Conservation (phyloP, 1,140 invertebrate species). For the Cardiocondyla obscurior region DNA sequence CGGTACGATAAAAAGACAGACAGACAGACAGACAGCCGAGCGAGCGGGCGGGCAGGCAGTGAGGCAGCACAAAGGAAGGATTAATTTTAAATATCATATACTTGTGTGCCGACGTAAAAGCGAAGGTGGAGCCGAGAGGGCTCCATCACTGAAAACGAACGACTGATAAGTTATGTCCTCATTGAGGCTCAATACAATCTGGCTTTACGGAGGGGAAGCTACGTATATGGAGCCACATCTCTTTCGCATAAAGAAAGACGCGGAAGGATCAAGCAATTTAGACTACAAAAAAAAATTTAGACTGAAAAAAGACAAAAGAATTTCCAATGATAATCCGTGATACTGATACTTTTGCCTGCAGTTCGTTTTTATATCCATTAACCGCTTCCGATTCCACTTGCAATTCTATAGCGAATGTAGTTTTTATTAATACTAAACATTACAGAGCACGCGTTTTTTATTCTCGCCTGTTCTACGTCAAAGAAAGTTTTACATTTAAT, state of each 20-base stretch:
- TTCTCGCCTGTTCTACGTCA: no score
- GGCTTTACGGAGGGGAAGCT: slow-evolving; percentile 54
- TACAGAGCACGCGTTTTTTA: no score
- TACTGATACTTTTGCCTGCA: neutral
- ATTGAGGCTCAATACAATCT: slow-evolving; percentile 33
- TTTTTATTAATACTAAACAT: slow-evolving; percentile 39
- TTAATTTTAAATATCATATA: slow-evolving; percentile 84
- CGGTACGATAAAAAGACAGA: slow-evolving; percentile 82
- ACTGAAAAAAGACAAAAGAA: slow-evolving; percentile 9
- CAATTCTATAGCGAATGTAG: neutral
- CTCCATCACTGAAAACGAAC: slow-evolving; percentile 57
- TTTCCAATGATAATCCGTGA: slow-evolving; percentile 4
- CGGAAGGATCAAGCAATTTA: slow-evolving; percentile 49
- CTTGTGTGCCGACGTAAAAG: slow-evolving; percentile 73
- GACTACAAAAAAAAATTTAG: slow-evolving; percentile 45
- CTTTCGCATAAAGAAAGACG: slow-evolving; percentile 50
- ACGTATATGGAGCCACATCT: slow-evolving; percentile 16
- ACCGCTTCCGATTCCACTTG: neutral
- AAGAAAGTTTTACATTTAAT: no score
- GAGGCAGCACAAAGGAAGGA: slow-evolving; percentile 81
- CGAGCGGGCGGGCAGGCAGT: slow-evolving; percentile 51
- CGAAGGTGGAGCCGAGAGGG: slow-evolving; percentile 69
- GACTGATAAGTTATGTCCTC: slow-evolving; percentile 72
- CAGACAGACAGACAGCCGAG: slow-evolving; percentile 71
- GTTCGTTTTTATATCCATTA: neutral